Evolutionary conservation across 2,113 vertebrate species (phyloP).

Genomic region (Corydoras maculifer): DNA sequence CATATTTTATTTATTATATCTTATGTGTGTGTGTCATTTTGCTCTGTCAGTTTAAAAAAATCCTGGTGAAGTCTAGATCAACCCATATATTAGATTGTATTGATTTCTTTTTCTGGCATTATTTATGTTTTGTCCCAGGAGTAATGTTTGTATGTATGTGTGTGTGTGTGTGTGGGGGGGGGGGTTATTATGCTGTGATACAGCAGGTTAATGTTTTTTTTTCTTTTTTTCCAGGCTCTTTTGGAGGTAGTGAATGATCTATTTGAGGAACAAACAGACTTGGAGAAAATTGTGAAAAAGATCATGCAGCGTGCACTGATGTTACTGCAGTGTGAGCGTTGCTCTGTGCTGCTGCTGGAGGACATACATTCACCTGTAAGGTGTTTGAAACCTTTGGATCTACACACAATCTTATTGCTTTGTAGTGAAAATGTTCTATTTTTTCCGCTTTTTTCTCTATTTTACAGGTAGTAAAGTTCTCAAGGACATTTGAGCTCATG

Average conservation of each 20-base stretch:
- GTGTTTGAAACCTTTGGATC: not conserved
- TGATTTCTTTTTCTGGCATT: not conserved
- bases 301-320: constrained; percentile 73
- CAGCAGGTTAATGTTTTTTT: constrained; percentile 1
- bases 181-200: not conserved
- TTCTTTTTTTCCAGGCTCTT: constrained; percentile 55
- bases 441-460: constrained; percentile 1
- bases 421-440: not conserved
- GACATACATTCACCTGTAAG: constrained; percentile 71
- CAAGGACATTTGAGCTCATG: constrained; percentile 75
- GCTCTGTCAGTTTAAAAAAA: not conserved
- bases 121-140: not conserved
- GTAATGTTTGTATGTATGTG: not conserved
- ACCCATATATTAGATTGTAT: not conserved
- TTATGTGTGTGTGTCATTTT: too few species aligned
- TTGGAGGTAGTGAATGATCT: constrained; percentile 72
- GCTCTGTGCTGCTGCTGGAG: constrained; percentile 72
- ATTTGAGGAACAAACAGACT: constrained; percentile 72
- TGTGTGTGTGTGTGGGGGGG: not conserved
- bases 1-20: too few species aligned
- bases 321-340: constrained; percentile 70
- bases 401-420: not conserved
- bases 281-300: constrained; percentile 75
- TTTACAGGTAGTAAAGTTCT: constrained; percentile 71
- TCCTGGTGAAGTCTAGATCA: not conserved